Conservation (phyloP, 2,113 vertebrate genomes). For the Apus apus region DNA sequence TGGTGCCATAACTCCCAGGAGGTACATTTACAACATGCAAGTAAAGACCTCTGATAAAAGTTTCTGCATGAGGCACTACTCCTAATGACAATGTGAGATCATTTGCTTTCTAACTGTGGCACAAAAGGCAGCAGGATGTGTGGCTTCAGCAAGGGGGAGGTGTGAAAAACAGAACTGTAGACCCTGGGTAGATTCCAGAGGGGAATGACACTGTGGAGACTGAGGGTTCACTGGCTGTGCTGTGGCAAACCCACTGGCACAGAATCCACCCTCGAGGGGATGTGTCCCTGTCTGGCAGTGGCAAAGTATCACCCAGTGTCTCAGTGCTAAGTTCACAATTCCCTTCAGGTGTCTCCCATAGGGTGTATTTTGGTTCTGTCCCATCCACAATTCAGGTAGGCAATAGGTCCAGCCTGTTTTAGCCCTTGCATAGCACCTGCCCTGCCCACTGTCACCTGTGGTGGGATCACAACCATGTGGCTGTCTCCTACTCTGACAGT, state of each 20-base stretch:
- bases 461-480: not conserved
- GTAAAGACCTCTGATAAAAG: not conserved
- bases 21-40: not conserved
- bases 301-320: not conserved
- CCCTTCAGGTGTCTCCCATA: not conserved
- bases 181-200: no score
- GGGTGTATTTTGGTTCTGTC: not conserved
- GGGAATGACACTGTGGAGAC: fast-evolving
- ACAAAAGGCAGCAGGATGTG: not conserved
- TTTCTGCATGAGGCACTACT: not conserved
- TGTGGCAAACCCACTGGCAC: not conserved
- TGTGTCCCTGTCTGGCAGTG: not conserved
- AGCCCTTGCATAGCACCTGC: not conserved
- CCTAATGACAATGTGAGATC: not conserved
- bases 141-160: not conserved
- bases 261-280: no score
- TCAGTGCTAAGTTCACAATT: not conserved
- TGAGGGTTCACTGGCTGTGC: fast-evolving
- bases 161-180: not conserved
- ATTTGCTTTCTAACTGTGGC: not conserved
- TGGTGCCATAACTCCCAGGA: not conserved
- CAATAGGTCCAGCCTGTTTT: not conserved
- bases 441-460: not conserved
- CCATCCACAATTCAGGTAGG: fast-evolving
- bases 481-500: not conserved